These are phyloP conservation scores for Merops nubicus DNA, from an alignment of 2,113 vertebrate species.

Conservation along the genomic window DNA sequence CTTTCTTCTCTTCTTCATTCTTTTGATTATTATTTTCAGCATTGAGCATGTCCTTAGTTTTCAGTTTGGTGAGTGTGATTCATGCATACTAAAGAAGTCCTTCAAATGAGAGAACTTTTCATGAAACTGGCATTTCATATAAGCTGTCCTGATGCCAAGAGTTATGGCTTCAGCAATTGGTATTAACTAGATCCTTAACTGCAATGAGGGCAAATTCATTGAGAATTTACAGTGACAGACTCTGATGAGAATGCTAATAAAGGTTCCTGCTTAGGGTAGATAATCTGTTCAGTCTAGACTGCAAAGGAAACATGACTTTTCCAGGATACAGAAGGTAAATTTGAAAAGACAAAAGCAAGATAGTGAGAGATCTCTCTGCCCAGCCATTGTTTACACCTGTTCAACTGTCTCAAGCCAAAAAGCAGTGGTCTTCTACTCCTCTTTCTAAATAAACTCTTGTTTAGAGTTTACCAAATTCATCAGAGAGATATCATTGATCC, in stretches of 20 bases:
- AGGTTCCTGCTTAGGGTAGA: not conserved
- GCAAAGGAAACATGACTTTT: not conserved
- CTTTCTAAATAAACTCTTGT: not conserved
- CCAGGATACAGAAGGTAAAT: not conserved
- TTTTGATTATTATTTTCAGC: conserved; percentile 54
- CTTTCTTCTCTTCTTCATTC: conserved; percentile 34
- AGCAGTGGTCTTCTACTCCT: not conserved
- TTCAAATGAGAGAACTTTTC: conserved; percentile 7
- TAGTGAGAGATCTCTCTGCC: not conserved
- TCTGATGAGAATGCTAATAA: not conserved
- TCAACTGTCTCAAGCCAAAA: not conserved
- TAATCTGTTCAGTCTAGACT: not conserved
- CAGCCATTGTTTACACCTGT: not conserved
- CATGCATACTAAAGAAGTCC: not conserved
- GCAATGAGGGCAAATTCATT: not conserved
- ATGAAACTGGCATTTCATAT: not conserved
- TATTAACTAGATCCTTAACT: not conserved
- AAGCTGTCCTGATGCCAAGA: not conserved
- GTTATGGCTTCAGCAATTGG: conserved; percentile 5
- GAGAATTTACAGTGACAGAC: not conserved
- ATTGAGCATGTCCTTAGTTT: conserved; percentile 34
- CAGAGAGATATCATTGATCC: not conserved
- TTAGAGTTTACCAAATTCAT: not conserved
- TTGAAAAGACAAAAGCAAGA: not conserved
- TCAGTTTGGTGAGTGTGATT: not conserved